A percentile compares a stretch with the other conserved stretches of the same genome.
These are phyloP conservation scores for Myrmophylax atrothorax DNA, from an alignment of 2,113 vertebrate genomes.

Conservation along the genomic window DNA sequence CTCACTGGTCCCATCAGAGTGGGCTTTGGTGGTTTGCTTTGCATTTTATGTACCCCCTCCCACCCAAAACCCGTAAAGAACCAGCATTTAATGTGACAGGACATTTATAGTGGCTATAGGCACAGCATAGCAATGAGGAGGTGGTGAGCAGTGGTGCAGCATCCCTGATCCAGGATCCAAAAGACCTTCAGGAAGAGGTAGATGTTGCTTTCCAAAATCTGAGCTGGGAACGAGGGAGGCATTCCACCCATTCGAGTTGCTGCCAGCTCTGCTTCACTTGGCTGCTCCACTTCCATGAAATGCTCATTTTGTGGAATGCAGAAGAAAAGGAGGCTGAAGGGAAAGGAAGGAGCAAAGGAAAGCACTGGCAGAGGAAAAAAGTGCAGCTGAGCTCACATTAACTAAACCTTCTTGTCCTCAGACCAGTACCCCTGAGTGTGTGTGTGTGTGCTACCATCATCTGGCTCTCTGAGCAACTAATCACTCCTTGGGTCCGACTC, in stretches of 20 bases:
- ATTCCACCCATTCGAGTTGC: neutral
- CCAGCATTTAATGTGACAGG: neutral
- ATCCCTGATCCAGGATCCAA: neutral
- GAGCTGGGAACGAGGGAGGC: neutral
- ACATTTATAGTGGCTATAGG: neutral
- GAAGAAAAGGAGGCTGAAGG: neutral
- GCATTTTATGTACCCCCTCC: neutral
- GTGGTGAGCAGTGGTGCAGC: neutral
- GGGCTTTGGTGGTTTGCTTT: neutral
- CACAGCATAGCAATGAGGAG: neutral
- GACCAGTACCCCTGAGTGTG: neutral
- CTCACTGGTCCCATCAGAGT: neutral
- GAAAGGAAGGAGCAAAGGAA: neutral
- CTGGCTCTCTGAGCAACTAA: neutral
- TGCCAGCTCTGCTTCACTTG: neutral
- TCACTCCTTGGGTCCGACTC: neutral
- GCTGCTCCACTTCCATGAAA: neutral
- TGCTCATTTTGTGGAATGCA: neutral
- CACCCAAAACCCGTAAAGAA: neutral
- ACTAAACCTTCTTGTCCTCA: neutral
- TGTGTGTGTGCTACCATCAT: fast-evolving
- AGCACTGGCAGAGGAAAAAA: neutral
- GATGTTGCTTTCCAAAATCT: neutral
- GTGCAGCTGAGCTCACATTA: neutral
- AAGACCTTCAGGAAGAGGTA: slow-evolving; percentile 35